Base-by-base conservation (phyloP, 2,888 invertebrate genomes). In the Andricus quercusramuli region DNA sequence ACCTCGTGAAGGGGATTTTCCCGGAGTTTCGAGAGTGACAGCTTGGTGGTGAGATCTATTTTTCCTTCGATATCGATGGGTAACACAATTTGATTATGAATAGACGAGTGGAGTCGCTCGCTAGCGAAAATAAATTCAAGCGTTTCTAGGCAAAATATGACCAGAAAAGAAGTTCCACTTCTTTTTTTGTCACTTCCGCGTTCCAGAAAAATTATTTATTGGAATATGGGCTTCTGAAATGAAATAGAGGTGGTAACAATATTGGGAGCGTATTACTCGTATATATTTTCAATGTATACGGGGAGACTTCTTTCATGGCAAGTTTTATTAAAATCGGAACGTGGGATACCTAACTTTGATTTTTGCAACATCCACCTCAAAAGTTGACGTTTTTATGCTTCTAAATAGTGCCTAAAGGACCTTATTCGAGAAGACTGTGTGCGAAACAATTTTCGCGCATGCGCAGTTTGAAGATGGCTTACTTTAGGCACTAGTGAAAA, bases 1-100 rank as follows among this genome's bases (percentile, higher is more conserved):
- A 77, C 83, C 81, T 83, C 66, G n/a, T 70, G 51, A 70, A 70
- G 70, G 56, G 70, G 70, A 70, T 51, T 70, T 70, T 70, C 70
- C 29, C 20, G 20, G 47, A 70, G 51, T 29, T 47, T 47, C 29
- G 25, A 44, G 44, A 22, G 3, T 51, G 51, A 51, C 70, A 20
- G 70, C 51, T 29, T 51, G 11, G 51, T 25, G 47, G 29, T 29
- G 70, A 70, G 47, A 70, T 56, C 29, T 70, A 51, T 29, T 66
- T 66, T 66, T 37, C 41, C 66, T 66, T 66, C 66, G 37, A 70
- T 70, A 70, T 70, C 25, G 47, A 51, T 29, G 29, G 70, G 70
- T 56, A 70, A 56, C 70, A 70, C 70, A 70, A 70, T 70, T 70
- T 51, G 51, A 70, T 70, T 70, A 56, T 70, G 9, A 70, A 70